Evolutionary conservation across 2,113 vertebrate species (phyloP), one percentile per base, ranked within the genome.

Genomic region (Rhynchomys soricoides): DNA sequence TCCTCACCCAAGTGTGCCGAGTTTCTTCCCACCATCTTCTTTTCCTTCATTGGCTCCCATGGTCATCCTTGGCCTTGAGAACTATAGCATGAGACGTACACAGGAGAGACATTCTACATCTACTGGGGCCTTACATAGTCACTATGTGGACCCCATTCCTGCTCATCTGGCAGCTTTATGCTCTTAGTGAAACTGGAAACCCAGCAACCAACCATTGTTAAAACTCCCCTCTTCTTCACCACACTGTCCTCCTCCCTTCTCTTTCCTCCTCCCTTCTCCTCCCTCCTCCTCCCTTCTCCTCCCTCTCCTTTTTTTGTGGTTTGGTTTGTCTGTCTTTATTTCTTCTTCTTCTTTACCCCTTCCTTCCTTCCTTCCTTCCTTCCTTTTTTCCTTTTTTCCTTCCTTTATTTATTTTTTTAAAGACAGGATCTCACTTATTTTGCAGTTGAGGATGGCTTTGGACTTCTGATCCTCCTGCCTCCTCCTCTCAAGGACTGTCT

Each of bases 131-230:
- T 45, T 2, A 4, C 8, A 7, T 37, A 10, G 16, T 79, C 52
- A 31, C 26, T 6, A 0, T 3, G 6, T 10, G 2, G 1, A 0
- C 37, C 74, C 40, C n/a, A 40, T 57, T 45, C 3, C 64, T 24
- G 5, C 19, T 50, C 45, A 31, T 68, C n/a, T 12, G 4, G 83
- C 24, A 29, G 5, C 50, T 43, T n/a, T 21, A 37, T 66, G 13
- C 68, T 90, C 8, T 57, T 12, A 19, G 1, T 40, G 64, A 88
- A 75, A 62, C 17, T 92, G 52, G 52, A 55, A 79, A 57, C 40
- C 24, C 40, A n/a, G 43, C 29, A 91, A 21, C 22, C n/a, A 66
- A 75, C 17, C 50, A 59, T 59, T 4, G 8, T 57, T 88, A 50
- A 59, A 86, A 62, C 48, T 62, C 37, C 48, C 24, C 34, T 5